Percentiles rank a stretch among this genome's conserved stretches.
These are phyloP conservation scores for Mandrillus leucophaeus DNA, from an alignment of 2,113 vertebrate species.

Conservation along the genomic window DNA sequence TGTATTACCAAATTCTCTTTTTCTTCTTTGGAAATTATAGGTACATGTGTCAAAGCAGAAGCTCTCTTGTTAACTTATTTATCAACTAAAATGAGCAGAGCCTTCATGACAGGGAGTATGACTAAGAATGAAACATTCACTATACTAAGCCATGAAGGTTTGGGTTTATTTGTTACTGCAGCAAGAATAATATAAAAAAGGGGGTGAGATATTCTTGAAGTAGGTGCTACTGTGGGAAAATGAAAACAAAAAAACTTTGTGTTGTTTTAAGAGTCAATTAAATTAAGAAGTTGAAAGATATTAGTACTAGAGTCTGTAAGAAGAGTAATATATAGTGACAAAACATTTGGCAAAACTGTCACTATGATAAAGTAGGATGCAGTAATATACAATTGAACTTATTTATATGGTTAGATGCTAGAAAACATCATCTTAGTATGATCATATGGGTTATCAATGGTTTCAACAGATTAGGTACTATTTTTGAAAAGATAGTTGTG, in stretches of 20 bases:
- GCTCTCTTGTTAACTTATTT: not conserved
- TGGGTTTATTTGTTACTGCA: not conserved
- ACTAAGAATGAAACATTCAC: not conserved
- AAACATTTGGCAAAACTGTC: not conserved
- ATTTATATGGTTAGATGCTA: not conserved
- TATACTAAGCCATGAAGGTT: not conserved
- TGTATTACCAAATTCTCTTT: not conserved
- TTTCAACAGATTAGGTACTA: not conserved
- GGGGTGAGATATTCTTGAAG: not conserved
- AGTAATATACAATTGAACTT: not conserved
- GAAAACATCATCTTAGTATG: not conserved
- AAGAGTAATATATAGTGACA: not conserved
- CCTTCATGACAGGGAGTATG: not conserved
- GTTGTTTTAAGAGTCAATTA: not conserved
- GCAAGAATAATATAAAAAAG: not conserved
- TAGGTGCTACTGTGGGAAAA: not conserved
- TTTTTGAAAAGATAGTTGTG: not conserved
- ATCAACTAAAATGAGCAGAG: not conserved
- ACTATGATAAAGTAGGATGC: not conserved
- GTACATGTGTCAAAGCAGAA: not conserved
- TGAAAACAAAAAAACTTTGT: not conserved
- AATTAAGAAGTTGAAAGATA: not conserved
- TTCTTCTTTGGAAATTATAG: not conserved
- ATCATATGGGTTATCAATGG: not conserved
- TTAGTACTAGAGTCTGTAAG: not conserved